phyloP scores from a whole-genome alignment of 2,113 vertebrate species.

The Progne subis region DNA sequence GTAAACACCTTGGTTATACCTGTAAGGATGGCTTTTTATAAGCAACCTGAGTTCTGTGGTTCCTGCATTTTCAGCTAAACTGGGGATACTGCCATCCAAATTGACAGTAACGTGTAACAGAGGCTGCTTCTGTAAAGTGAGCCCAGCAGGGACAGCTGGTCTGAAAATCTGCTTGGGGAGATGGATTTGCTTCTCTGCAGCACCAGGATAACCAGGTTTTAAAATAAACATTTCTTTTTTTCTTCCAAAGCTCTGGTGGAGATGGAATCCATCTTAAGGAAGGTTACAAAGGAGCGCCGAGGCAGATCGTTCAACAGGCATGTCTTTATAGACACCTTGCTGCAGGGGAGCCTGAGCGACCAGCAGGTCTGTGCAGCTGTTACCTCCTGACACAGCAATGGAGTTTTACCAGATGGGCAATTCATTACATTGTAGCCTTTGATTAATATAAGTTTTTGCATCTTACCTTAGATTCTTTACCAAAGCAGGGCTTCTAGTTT shows the following conservation, averaged over 20 bases:
- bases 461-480: neutral
- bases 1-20: neutral
- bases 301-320: conserved; percentile 72
- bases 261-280: conserved; percentile 88
- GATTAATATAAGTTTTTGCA: neutral
- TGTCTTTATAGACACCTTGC: conserved; percentile 86
- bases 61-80: neutral
- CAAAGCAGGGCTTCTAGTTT: neutral
- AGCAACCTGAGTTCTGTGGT: neutral
- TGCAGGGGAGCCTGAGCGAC: conserved; percentile 86
- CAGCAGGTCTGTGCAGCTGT: conserved; percentile 81
- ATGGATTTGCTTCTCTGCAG: conserved; percentile 18
- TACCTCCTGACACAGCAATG: neutral
- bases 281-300: conserved; percentile 84
- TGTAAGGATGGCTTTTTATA: neutral
- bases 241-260: conserved; percentile 82
- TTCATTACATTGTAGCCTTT: neutral
- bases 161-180: conserved; percentile 22
- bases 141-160: conserved; percentile 45
- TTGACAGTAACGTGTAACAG: neutral
- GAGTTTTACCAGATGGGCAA: neutral
- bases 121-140: neutral
- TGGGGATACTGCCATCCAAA: neutral
- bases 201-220: conserved; percentile 5
- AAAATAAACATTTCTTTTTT: conserved; percentile 38